These are phyloP conservation scores for Procavia capensis DNA, from an alignment of 2,113 vertebrate genomes.

Conservation along the genomic window DNA sequence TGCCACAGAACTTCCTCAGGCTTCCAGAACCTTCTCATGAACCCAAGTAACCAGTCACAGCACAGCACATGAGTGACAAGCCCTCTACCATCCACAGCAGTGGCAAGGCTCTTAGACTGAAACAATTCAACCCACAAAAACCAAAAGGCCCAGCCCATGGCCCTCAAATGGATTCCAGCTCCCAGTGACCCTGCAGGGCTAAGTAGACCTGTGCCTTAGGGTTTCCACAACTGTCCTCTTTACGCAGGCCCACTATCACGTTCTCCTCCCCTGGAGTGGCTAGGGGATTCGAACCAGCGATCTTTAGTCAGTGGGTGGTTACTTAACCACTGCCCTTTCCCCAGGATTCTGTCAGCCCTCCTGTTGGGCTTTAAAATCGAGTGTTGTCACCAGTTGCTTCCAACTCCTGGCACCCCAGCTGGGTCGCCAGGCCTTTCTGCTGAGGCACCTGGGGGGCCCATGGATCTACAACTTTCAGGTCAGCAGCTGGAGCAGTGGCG, in stretches of 20 bases:
- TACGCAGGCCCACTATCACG: background rate
- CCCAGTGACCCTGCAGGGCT: background rate
- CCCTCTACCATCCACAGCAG: rapidly evolving
- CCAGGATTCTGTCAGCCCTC: background rate
- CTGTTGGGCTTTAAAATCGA: background rate
- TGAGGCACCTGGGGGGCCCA: background rate
- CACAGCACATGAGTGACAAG: background rate
- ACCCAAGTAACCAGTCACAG: background rate
- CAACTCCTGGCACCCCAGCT: no score
- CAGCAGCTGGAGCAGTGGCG: background rate
- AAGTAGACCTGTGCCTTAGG: background rate
- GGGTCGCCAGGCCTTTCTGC: no score
- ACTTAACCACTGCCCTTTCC: background rate
- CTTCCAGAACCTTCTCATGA: slow-evolving; percentile 52
- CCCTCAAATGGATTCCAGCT: background rate
- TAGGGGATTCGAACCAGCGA: background rate
- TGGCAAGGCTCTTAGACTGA: background rate
- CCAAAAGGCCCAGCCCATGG: background rate
- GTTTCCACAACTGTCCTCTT: background rate
- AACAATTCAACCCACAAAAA: background rate
- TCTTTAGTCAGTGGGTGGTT: background rate
- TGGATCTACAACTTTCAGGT: background rate
- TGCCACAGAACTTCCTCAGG: slow-evolving; percentile 60
- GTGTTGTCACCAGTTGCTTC: background rate
- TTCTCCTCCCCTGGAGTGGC: background rate